Evolutionary conservation across 2,888 invertebrate species (phyloP).

Genomic region (Cephus pulcher): DNA sequence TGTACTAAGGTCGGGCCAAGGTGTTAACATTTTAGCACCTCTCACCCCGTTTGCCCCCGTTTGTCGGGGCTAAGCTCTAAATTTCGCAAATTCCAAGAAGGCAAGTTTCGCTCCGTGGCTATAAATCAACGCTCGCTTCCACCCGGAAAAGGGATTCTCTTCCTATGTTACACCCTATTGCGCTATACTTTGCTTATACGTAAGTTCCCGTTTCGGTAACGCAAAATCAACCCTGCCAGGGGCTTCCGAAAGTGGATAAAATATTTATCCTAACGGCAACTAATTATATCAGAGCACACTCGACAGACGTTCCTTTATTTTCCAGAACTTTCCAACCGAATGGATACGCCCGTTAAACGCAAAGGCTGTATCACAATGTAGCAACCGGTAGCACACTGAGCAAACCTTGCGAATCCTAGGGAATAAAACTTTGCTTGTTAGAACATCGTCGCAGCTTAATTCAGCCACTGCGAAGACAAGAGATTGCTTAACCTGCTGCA

Average conservation of each 20-base stretch:
- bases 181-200: not conserved
- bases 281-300: constrained; percentile 24
- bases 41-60: constrained; percentile 26
- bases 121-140: constrained; percentile 41
- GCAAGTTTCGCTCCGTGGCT: constrained; percentile 37
- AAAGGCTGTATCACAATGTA: not conserved
- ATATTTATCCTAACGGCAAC: constrained; percentile 47
- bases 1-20: constrained; percentile 25
- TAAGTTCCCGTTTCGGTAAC: not conserved
- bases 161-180: not conserved
- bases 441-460: constrained; percentile 26
- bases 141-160: not conserved
- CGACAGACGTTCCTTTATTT: not conserved
- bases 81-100: constrained; percentile 54
- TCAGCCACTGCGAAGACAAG: not conserved
- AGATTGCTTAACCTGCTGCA: not conserved
- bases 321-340: not conserved
- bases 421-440: constrained; percentile 34
- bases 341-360: not conserved
- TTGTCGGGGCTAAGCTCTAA: constrained; percentile 41
- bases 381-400: not conserved
- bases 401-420: constrained; percentile 11
- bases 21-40: constrained; percentile 43
- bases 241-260: constrained; percentile 29
- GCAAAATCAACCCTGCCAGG: not conserved